These are phyloP conservation scores for Drosophila nikananu DNA, from an alignment of 1,140 invertebrate genomes.

Conservation along the genomic window DNA sequence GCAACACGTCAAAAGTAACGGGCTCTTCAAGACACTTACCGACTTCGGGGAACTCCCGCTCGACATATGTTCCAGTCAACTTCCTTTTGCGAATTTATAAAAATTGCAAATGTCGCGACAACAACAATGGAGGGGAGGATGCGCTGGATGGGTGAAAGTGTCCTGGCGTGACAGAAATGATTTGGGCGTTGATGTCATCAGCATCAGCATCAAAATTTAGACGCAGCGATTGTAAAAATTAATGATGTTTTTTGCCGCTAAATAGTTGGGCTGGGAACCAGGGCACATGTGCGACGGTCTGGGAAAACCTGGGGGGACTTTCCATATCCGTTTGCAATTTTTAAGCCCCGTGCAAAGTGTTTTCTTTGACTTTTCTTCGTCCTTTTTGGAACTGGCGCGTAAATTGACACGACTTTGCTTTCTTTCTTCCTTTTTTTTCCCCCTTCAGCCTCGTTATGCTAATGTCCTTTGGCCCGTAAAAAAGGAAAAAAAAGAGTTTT, in stretches of 20 bases:
- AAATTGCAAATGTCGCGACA: constrained; percentile 68
- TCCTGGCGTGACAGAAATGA: constrained; percentile 65
- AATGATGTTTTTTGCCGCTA: constrained; percentile 72
- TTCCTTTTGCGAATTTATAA: constrained; percentile 66
- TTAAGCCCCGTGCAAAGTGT: constrained; percentile 61
- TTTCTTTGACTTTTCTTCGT: constrained; percentile 43
- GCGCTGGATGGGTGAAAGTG: constrained; percentile 56
- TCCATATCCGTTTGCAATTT: constrained; percentile 77
- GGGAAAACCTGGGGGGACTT: constrained; percentile 38
- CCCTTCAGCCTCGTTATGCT: constrained; percentile 67
- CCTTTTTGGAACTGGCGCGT: constrained; percentile 49
- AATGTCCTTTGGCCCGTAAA: constrained; percentile 57
- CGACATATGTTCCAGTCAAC: constrained; percentile 75
- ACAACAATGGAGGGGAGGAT: constrained; percentile 37
- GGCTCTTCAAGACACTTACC: constrained; percentile 41
- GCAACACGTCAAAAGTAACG: constrained; percentile 65
- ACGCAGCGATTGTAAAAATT: constrained; percentile 59
- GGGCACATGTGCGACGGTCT: constrained; percentile 66
- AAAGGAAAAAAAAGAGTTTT: constrained; percentile 74
- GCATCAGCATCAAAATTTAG: constrained; percentile 62
- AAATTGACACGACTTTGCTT: constrained; percentile 81
- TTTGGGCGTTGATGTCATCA: constrained; percentile 77
- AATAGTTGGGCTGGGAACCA: constrained; percentile 74
- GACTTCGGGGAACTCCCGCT: constrained; percentile 21
- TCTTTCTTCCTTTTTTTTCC: constrained; percentile 38